Evolutionary conservation across 2,113 vertebrate genomes (phyloP).

Genomic region (Pelodiscus sinensis): DNA sequence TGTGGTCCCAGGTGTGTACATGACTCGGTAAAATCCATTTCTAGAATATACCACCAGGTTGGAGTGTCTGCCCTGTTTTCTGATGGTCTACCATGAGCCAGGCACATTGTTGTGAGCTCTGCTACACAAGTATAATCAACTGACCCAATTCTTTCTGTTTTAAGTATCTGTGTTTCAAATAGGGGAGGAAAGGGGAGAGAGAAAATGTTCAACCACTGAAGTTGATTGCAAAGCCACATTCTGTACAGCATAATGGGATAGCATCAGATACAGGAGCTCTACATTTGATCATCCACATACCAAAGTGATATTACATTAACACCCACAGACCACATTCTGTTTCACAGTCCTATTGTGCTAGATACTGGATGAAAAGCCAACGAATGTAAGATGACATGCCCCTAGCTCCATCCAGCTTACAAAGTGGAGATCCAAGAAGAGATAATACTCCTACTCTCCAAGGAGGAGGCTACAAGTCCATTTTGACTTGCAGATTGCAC

Average conservation of each 20-base stretch:
- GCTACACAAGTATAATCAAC: accelerated
- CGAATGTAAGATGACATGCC: accelerated
- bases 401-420: background rate
- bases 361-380: background rate
- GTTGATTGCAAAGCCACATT: accelerated
- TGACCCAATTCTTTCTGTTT: background rate
- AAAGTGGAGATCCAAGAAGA: background rate
- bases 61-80: too few species aligned
- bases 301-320: background rate
- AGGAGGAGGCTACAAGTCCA: slow-evolving; percentile 1
- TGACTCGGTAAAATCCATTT: too few species aligned
- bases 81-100: too few species aligned
- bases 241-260: accelerated
- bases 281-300: background rate
- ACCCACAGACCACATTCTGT: background rate
- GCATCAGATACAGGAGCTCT: background rate
- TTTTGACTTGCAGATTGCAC: background rate
- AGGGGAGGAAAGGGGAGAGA: too few species aligned
- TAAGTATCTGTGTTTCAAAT: accelerated
- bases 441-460: slow-evolving; percentile 38
- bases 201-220: accelerated
- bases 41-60: too few species aligned
- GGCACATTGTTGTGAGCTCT: too few species aligned
- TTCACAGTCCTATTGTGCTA: accelerated
- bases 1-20: too few species aligned